Conservation (phyloP, 2,888 invertebrate genomes). For the Plebejus argus region DNA sequence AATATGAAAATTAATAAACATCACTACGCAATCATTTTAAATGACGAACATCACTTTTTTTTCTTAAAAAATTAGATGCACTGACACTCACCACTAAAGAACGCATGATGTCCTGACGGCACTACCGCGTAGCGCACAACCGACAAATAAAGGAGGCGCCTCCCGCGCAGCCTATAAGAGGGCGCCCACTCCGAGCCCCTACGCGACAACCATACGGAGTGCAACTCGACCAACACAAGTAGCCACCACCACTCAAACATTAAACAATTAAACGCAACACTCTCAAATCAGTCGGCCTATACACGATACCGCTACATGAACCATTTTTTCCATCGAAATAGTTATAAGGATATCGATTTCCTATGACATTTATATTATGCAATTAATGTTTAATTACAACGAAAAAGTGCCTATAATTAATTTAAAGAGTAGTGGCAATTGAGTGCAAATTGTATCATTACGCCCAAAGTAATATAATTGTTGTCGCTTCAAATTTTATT, state of each 20-base stretch:
- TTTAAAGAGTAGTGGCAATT: background rate
- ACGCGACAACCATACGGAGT: slow-evolving; percentile 76
- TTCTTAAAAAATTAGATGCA: slow-evolving; percentile 37
- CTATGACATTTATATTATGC: slow-evolving; percentile 22
- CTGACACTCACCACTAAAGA: slow-evolving; percentile 70
- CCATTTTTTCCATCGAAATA: slow-evolving; percentile 53
- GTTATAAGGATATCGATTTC: background rate
- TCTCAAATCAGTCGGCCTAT: slow-evolving; percentile 61
- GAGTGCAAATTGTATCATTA: slow-evolving; percentile 5
- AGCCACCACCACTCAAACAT: slow-evolving; percentile 50
- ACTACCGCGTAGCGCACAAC: slow-evolving; percentile 71
- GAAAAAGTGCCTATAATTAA: slow-evolving; percentile 10
- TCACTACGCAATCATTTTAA: background rate
- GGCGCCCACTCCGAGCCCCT: slow-evolving; percentile 78
- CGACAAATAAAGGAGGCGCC: slow-evolving; percentile 77
- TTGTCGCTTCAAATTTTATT: background rate
- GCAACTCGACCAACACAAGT: slow-evolving; percentile 74
- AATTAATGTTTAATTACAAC: slow-evolving; percentile 16
- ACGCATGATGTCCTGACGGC: slow-evolving; percentile 76
- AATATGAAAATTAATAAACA: background rate
- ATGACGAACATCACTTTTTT: background rate
- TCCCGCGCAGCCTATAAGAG: slow-evolving; percentile 76
- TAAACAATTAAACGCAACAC: slow-evolving; percentile 56
- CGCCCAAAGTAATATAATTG: background rate
- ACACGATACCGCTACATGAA: slow-evolving; percentile 70